Conservation (phyloP, 2,888 invertebrate species). For the Mystacides longicornis region DNA sequence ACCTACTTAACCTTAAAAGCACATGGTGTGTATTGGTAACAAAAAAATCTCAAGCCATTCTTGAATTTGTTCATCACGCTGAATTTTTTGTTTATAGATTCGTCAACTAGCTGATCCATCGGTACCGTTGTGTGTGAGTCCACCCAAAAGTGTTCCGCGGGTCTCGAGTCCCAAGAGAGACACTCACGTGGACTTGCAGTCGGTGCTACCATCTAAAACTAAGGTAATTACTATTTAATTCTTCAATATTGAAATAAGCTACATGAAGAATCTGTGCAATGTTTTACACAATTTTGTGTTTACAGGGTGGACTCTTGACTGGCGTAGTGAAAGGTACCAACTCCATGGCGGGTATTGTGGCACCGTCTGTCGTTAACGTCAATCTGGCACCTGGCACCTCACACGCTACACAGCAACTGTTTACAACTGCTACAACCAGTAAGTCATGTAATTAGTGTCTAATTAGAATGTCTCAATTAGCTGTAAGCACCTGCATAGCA, state of each 20-base stretch:
- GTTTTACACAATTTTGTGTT: not conserved
- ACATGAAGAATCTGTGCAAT: not conserved
- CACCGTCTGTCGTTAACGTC: constrained; percentile 20
- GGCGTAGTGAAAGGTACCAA: constrained; percentile 17
- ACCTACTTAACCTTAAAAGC: too few species aligned
- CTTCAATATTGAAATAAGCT: not conserved
- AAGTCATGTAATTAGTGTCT: too few species aligned
- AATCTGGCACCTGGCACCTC: constrained; percentile 23
- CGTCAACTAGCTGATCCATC: constrained; percentile 64
- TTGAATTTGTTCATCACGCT: not conserved
- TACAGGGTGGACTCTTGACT: constrained; percentile 10
- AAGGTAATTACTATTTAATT: constrained; percentile 24
- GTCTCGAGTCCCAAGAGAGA: constrained; percentile 39
- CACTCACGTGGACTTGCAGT: constrained; percentile 36
- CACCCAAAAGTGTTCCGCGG: constrained; percentile 47
- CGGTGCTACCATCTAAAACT: constrained; percentile 33
- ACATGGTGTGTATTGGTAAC: not conserved
- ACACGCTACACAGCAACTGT: constrained; percentile 12
- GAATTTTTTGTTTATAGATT: constrained; percentile 30
- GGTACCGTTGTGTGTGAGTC: constrained; percentile 48
- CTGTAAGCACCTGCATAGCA: not conserved
- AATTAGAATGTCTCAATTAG: too few species aligned
- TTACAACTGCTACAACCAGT: constrained; percentile 18
- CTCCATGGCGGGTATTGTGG: constrained; percentile 16
- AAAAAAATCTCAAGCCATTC: not conserved